Percentiles rank a stretch among this genome's conserved stretches.
phyloP scores from a whole-genome alignment of 2,113 vertebrate species.

The Prolemur simus region DNA sequence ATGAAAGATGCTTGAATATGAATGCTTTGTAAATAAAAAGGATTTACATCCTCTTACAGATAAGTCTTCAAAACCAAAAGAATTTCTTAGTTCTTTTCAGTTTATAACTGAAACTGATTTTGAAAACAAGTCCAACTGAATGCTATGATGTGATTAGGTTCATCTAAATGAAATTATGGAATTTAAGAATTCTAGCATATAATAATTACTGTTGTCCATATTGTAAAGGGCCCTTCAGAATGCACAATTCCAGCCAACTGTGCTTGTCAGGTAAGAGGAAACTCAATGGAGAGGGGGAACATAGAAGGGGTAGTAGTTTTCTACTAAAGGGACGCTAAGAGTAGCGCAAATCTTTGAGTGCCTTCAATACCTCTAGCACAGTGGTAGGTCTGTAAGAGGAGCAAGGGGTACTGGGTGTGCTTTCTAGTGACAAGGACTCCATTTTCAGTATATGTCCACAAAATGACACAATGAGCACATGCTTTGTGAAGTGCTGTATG shows the following conservation, averaged over 20 bases:
- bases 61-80: constrained; percentile 11
- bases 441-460: background rate
- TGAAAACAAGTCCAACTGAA: background rate
- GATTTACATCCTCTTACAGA: background rate
- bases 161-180: constrained; percentile 13
- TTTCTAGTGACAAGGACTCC: background rate
- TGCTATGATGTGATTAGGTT: background rate
- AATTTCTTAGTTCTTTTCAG: background rate
- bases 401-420: background rate
- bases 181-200: background rate
- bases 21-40: background rate
- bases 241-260: background rate
- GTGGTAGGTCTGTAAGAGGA: background rate
- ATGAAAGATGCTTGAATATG: background rate
- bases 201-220: background rate
- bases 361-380: background rate
- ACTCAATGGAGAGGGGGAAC: background rate
- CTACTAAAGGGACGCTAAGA: background rate
- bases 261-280: background rate
- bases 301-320: rapidly evolving
- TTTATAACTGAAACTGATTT: constrained; percentile 25
- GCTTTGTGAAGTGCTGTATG: background rate
- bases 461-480: background rate
- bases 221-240: background rate
- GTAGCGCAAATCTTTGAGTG: background rate